Evolutionary conservation across 2,888 invertebrate genomes (phyloP).

Genomic region (Pristionchus arcanus): DNA sequence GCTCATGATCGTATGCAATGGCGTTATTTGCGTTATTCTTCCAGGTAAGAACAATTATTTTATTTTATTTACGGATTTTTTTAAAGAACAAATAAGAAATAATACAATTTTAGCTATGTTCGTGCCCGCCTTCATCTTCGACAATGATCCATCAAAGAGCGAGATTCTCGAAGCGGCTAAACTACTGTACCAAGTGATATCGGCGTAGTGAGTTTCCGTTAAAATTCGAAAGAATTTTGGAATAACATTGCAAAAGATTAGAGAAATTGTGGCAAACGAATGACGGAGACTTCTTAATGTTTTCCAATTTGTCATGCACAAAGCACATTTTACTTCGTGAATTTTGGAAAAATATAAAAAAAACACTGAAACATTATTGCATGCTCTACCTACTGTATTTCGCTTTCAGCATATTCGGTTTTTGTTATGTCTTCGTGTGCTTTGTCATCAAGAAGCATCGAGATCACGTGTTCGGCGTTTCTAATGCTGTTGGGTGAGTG

Average conservation of each 20-base stretch:
- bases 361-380: too few species aligned
- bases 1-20: constrained; percentile 5
- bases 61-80: too few species aligned
- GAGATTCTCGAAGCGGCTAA: constrained; percentile 5
- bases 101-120: background rate
- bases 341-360: too few species aligned
- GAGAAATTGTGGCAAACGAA: too few species aligned
- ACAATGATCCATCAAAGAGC: background rate
- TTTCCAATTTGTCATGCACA: too few species aligned
- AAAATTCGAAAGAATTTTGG: too few species aligned
- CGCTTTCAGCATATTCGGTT: background rate
- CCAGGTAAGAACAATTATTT: background rate
- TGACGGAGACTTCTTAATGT: background rate
- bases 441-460: constrained; percentile 32
- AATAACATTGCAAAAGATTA: too few species aligned
- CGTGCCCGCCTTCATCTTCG: constrained; percentile 21
- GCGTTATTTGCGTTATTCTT: background rate
- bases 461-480: constrained; percentile 1
- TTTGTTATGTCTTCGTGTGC: background rate
- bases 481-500: background rate
- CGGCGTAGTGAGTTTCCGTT: background rate
- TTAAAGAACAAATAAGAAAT: too few species aligned
- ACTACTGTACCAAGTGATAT: constrained; percentile 2
- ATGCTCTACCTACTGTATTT: background rate
- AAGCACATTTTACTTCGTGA: too few species aligned